A percentile compares a stretch with the other conserved stretches of the same genome.
phyloP scores from a whole-genome alignment of 2,888 invertebrate species.

The Patella ulyssiponensis region DNA sequence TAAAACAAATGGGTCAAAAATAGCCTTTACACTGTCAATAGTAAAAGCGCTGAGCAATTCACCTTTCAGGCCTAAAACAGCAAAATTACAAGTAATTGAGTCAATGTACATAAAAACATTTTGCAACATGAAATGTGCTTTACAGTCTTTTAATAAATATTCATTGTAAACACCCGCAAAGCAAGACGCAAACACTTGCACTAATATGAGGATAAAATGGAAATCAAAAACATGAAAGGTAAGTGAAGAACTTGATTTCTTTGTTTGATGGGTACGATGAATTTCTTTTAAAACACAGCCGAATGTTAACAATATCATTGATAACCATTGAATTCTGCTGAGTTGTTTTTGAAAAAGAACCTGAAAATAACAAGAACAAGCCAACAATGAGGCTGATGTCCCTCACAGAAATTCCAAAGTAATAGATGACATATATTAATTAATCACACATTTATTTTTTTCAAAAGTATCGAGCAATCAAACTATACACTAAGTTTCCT shows the following conservation, averaged over 20 bases:
- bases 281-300: constrained; percentile 94
- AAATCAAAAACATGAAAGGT: constrained; percentile 18
- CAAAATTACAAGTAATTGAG: constrained; percentile 91
- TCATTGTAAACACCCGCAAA: constrained; percentile 97
- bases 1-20: constrained; percentile 78
- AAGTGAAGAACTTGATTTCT: neutral
- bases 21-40: constrained; percentile 66
- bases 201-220: constrained; percentile 45
- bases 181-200: constrained; percentile 92
- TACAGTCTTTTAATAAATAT: constrained; percentile 89
- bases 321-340: constrained; percentile 88
- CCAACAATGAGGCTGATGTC: too few relatives aligned
- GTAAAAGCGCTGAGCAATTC: constrained; percentile 78
- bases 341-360: constrained; percentile 88
- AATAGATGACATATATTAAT: too few relatives aligned
- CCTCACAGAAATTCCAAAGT: too few relatives aligned
- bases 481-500: too few relatives aligned
- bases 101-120: constrained; percentile 96
- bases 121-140: constrained; percentile 91
- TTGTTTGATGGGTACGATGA: constrained; percentile 33
- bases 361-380: constrained; percentile 74
- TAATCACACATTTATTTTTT: too few relatives aligned
- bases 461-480: too few relatives aligned
- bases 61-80: constrained; percentile 80
- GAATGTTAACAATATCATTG: constrained; percentile 85